phyloP scores from a whole-genome alignment of 2,888 invertebrate genomes.

The Lissocephala sabroskyi region DNA sequence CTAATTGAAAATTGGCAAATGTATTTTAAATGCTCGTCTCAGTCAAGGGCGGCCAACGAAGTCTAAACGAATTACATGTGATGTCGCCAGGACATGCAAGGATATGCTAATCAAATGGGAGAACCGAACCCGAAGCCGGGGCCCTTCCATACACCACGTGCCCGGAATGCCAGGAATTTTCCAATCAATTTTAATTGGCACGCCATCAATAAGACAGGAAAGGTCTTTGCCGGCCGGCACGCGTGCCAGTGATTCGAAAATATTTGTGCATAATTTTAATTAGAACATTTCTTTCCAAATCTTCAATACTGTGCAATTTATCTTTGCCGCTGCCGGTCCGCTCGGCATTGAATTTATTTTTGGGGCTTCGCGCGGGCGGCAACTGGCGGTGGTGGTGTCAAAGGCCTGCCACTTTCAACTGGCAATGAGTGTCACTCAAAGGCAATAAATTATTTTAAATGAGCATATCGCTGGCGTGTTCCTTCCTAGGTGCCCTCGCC shows the following conservation, averaged over 20 bases:
- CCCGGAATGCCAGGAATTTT: conserved; percentile 68
- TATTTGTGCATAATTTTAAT: conserved; percentile 69
- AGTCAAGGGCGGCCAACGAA: not conserved
- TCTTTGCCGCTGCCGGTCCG: conserved; percentile 34
- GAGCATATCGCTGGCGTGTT: conserved; percentile 62
- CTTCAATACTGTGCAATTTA: conserved; percentile 54
- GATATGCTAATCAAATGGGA: conserved; percentile 36
- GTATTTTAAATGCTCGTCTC: not conserved
- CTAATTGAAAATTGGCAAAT: conserved; percentile 40
- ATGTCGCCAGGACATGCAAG: not conserved
- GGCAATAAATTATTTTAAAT: conserved; percentile 70
- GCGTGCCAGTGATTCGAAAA: conserved; percentile 62
- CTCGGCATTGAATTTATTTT: conserved; percentile 41
- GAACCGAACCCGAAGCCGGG: not conserved
- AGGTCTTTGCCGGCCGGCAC: too few relatives aligned
- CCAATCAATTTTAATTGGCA: conserved; percentile 72
- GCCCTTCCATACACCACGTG: conserved; percentile 30
- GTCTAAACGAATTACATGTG: not conserved
- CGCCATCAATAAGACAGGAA: conserved; percentile 64
- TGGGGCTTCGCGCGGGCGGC: not conserved
- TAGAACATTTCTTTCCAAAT: conserved; percentile 56
- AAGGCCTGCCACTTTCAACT: conserved; percentile 45
- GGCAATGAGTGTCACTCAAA: conserved; percentile 60
- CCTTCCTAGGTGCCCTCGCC: not conserved
- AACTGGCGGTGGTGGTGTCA: conserved; percentile 25